Base-by-base conservation (phyloP, 2,113 vertebrate species). In the Holacanthus passer region DNA sequence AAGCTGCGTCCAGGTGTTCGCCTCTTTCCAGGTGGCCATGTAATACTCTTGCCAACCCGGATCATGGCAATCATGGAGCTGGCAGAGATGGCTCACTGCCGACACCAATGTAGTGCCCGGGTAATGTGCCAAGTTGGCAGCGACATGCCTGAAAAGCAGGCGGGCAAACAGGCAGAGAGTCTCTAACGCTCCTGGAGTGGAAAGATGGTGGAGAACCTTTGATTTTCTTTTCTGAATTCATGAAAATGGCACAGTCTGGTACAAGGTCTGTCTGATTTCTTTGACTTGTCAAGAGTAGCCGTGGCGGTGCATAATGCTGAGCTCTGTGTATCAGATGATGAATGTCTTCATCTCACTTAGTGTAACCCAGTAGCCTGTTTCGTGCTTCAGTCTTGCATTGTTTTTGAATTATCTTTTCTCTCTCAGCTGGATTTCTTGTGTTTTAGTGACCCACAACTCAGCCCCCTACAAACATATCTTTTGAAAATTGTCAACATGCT, bases 1-100 rank as follows among this genome's bases (percentile, higher is more conserved):
- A 92, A 93, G 89, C 92, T 82, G 66, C 37, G 87, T 77, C 91
- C 93, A 93, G 93, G 93, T 93, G 92, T 88, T 91, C 84, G 56
- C 55, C 81, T 88, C 85, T 81, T 87, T 92, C 89, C 92, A 92
- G 93, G 93, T 93, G 92, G 92, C 83, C 86, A 41, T 93, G 92
- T 93, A 92, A 93, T 91, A 91, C 93, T 87, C 89, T 83, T 43
- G 86, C 87, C 85, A 86, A 89, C 88, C 88, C 82, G 84, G 88
- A 93, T 94, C 91, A 92, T 84, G 90, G 91, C 82, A 92, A 89
- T 92, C 91, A 88, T 64, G 43, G 85, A 88, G 86, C 88, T 86
- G 91, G 86, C 79, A 47, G 81, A 60, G 88, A 86, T 90, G 91
- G 90, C 81, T 77, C 31, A 9, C 43, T 81, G 88, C 92, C 83